A percentile compares a stretch with the other conserved stretches of the same genome.
phyloP scores from a whole-genome alignment of 2,113 vertebrate species.

The Elgaria multicarinata region DNA sequence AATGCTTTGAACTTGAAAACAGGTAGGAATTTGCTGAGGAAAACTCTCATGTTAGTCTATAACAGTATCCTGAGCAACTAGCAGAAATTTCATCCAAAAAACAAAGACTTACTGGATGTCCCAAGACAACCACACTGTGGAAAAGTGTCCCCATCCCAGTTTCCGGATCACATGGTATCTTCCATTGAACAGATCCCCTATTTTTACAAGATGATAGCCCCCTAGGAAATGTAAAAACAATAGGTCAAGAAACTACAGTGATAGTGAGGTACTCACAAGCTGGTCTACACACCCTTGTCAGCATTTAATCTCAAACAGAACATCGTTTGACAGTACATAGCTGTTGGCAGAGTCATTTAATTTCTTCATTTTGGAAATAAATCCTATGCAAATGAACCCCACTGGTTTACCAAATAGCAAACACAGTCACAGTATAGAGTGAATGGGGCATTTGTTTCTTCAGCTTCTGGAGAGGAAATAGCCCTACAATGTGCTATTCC shows the following conservation, averaged over 20 bases:
- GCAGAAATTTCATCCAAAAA: conserved; percentile 15
- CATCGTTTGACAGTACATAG: not conserved
- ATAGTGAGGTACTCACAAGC: not conserved
- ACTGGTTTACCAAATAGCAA: not conserved
- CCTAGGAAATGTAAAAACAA: conserved; percentile 75
- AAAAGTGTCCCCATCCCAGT: conserved; percentile 98
- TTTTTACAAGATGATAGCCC: conserved; percentile 96
- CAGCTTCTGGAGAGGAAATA: not conserved
- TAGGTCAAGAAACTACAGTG: not conserved
- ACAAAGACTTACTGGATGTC: conserved; percentile 90
- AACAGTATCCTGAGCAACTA: not conserved
- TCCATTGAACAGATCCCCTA: conserved; percentile 93
- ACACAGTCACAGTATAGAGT: not conserved
- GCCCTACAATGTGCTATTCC: not conserved
- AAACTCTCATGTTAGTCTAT: not conserved
- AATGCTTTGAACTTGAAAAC: not conserved
- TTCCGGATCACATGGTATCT: conserved; percentile 97
- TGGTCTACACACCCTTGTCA: not conserved
- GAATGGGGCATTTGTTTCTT: not conserved
- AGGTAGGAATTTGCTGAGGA: not conserved
- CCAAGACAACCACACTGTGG: conserved; percentile 98
- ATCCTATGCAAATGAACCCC: not conserved
- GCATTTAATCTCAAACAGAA: not conserved
- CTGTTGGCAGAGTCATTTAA: not conserved
- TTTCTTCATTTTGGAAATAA: not conserved